A percentile compares a stretch with the other conserved stretches of the same genome.
These are phyloP conservation scores for Podarcis siculus DNA, from an alignment of 2,797 vertebrate genomes.

Conservation along the genomic window DNA sequence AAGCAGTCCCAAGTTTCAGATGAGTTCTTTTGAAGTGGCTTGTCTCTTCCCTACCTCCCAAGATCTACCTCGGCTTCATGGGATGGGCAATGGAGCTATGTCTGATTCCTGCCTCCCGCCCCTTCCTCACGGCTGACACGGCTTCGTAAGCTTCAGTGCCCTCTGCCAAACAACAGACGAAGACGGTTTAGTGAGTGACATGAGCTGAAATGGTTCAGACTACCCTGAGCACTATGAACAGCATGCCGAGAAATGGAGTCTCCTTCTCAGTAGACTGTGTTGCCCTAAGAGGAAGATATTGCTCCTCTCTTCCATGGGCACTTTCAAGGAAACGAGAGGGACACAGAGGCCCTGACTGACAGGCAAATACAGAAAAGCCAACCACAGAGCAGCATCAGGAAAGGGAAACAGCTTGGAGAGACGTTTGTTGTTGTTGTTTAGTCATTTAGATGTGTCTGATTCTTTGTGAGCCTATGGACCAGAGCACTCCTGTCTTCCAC, in stretches of 20 bases:
- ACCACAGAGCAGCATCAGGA: no score
- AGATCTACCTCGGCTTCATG: conserved; percentile 45
- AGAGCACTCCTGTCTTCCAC: no score
- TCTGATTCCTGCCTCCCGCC: conserved; percentile 48
- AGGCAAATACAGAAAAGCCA: not conserved
- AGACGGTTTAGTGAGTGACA: conserved; percentile 34
- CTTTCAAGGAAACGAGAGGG: not conserved
- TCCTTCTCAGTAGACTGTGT: no score
- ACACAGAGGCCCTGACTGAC: not conserved
- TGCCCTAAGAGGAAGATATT: no score
- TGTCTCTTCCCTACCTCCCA: conserved; percentile 46
- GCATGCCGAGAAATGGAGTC: no score
- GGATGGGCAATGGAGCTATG: conserved; percentile 48
- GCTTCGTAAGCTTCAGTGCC: conserved; percentile 43
- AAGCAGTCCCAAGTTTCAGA: conserved; percentile 58
- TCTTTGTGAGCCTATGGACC: no score
- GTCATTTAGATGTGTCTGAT: no score
- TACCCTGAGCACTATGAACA: not conserved
- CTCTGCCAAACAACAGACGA: conserved; percentile 43
- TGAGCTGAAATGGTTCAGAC: conserved; percentile 40
- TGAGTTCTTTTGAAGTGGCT: conserved; percentile 66
- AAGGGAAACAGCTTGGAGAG: not conserved
- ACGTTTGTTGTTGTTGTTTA: not conserved
- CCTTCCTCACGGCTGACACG: conserved; percentile 26
- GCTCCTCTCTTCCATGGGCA: no score